A percentile compares a stretch with the other conserved stretches of the same genome.
Conservation (phyloP, 2,797 vertebrate species). For the Leptoclinus maculatus region DNA sequence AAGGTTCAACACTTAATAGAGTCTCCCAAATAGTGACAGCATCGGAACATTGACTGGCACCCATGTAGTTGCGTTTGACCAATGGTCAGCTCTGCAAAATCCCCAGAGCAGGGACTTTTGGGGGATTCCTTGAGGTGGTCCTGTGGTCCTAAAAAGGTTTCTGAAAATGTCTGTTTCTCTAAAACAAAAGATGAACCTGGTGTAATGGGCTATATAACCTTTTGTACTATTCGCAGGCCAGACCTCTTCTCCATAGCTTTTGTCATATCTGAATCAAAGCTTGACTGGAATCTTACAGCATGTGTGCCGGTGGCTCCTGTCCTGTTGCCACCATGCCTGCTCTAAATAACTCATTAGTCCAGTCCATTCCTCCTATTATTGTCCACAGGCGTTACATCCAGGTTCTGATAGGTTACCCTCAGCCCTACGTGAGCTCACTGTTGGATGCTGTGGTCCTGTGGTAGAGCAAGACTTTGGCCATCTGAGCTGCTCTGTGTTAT, state of each 20-base stretch:
- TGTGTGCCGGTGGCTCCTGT: constrained; percentile 13
- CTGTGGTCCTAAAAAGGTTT: background rate
- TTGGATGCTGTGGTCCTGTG: constrained; percentile 48
- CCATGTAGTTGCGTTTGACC: background rate
- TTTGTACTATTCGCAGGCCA: constrained; percentile 7
- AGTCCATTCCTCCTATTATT: constrained; percentile 46
- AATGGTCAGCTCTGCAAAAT: background rate
- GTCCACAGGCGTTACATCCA: constrained; percentile 39
- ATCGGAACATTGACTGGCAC: background rate
- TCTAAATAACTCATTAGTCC: constrained; percentile 53
- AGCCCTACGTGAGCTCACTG: constrained; percentile 26
- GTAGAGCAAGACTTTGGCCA: constrained; percentile 49
- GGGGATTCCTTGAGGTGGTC: background rate
- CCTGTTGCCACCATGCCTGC: constrained; percentile 11
- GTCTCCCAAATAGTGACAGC: background rate
- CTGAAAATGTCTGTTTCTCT: background rate
- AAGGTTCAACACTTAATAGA: too few relatives aligned
- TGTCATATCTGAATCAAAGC: constrained; percentile 6
- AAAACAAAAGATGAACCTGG: background rate
- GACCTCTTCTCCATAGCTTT: background rate
- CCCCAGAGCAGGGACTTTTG: background rate
- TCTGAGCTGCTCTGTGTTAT: constrained; percentile 72
- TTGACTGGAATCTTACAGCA: constrained; percentile 24
- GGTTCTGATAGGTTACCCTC: constrained; percentile 42
- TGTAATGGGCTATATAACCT: background rate